Base-by-base conservation (phyloP, 2,888 invertebrate species). In the Teinopalpus imperialis region DNA sequence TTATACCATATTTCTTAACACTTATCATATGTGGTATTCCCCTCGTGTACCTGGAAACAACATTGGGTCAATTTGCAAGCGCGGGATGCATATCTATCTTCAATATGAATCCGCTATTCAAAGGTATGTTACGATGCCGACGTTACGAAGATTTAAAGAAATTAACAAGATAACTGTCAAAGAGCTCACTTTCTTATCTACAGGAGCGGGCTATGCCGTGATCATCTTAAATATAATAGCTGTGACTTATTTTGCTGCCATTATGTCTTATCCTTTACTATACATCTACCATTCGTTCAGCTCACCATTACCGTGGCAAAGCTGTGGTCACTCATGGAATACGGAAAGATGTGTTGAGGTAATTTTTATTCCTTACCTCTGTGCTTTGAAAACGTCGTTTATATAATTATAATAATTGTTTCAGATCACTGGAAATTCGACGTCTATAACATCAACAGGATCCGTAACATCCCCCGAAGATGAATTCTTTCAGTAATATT, bases 121-220 rank as follows among this genome's bases (percentile, higher is more conserved):
- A 96, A 93, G 97, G 96, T 95, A 81, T 55, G 54, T 48, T 20
- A 24, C 18, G 1, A 23, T n/a, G n/a, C n/a, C n/a, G n/a, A n/a
- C n/a, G n/a, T n/a, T n/a, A n/a, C n/a, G n/a, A n/a, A n/a, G n/a
- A n/a, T n/a, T n/a, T n/a, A n/a, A n/a, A n/a, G n/a, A n/a, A n/a
- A n/a, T n/a, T n/a, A n/a, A n/a, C n/a, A n/a, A n/a, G n/a, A n/a
- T n/a, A n/a, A n/a, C n/a, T n/a, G n/a, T n/a, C n/a, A n/a, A n/a
- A n/a, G n/a, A n/a, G n/a, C n/a, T n/a, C n/a, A n/a, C n/a, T n/a
- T n/a, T n/a, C 9, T 8, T 12, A 14, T 36, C 6, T 8, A 43
- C 71, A 97, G 97, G 97, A 36, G 94, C 95, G 7, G 97, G 97
- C 1, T 95, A 94, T 63, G 95, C 97, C 0, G 93, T 94, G 18